Base-by-base conservation (phyloP, 2,888 invertebrate genomes). In the Omphaloscelis lunosa region DNA sequence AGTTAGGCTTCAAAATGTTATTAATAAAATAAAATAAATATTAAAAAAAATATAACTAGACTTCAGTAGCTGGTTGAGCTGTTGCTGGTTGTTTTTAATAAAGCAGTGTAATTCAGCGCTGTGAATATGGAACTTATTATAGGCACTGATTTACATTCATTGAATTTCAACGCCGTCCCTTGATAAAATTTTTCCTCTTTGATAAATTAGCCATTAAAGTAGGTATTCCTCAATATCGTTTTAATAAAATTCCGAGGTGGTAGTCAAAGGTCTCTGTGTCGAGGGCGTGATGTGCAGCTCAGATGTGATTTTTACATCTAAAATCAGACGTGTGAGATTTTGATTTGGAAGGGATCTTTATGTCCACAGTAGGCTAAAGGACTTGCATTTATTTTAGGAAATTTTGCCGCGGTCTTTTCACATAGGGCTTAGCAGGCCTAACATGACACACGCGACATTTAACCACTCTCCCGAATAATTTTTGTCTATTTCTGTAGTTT, bases 251-350 rank as follows among this genome's bases (percentile, higher is more conserved):
- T 45, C 29, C 45, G 20, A 34, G 15, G 8, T 34, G 23, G 11
- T 27, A 51, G 34, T n/a, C 69, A 70, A 84, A 84, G 41, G 61
- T 74, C 41, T 65, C 29, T 34, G 45, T 72, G 41, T 66, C 53
- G 65, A 72, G 66, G 51, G 51, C 41, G 15, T 59, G 41, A 62
- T 53, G 69, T 81, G 74, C 66, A 62, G 51, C 15, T 72, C 48
- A 51, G 66, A n/a, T n/a, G n/a, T n/a, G 53, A 53, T 53, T 51
- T 45, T 34, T 15, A 34, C 5, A 27, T 53, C 7, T 76, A 12
- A 45, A 34, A 51, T 41, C 29, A 58, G 39, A 34, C n/a, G 0
- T 23, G 12, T 7, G n/a, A 27, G 45, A 27, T 48, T 68, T 17
- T n/a, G 56, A 58, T 20, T 12, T 29, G 17, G 20, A 17, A 56